These are phyloP conservation scores for Cranoglanis bouderius DNA, from an alignment of 2,113 vertebrate genomes.

Conservation along the genomic window DNA sequence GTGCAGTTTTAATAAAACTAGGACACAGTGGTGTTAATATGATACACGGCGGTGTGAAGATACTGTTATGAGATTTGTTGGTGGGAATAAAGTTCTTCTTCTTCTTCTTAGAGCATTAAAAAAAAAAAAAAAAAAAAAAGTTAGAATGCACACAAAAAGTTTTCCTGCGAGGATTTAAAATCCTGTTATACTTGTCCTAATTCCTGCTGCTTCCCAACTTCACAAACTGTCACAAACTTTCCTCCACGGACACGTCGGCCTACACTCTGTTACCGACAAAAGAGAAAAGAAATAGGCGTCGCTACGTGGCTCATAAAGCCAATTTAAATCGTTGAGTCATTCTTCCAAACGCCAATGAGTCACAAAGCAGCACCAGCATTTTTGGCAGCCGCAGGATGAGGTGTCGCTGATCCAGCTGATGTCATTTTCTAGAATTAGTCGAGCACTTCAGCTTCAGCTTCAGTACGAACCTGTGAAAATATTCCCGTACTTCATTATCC, in stretches of 20 bases:
- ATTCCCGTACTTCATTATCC: not conserved
- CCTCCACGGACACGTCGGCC: not conserved
- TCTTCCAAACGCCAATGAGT: not conserved
- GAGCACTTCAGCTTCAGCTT: not conserved
- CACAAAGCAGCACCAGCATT: not conserved
- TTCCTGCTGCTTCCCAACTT: not conserved
- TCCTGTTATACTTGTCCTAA: not conserved
- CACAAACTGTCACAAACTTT: conserved; percentile 11
- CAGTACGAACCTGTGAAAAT: not conserved
- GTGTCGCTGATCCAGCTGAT: conserved; percentile 25
- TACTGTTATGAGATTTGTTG: not conserved
- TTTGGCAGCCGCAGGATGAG: not conserved
- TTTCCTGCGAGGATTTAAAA: not conserved
- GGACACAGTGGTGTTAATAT: not conserved
- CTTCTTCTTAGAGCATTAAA: not conserved
- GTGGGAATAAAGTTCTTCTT: not conserved
- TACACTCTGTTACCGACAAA: not conserved
- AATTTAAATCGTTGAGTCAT: conserved; percentile 19
- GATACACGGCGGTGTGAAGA: not conserved
- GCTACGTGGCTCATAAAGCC: not conserved
- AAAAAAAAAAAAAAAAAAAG: not conserved
- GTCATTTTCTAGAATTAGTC: conserved; percentile 17
- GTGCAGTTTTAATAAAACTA: too few species aligned
- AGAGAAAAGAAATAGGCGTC: not conserved
- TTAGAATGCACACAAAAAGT: not conserved